These are phyloP conservation scores for Mactromeris polynyma DNA, from an alignment of 2,888 invertebrate species.

Conservation along the genomic window DNA sequence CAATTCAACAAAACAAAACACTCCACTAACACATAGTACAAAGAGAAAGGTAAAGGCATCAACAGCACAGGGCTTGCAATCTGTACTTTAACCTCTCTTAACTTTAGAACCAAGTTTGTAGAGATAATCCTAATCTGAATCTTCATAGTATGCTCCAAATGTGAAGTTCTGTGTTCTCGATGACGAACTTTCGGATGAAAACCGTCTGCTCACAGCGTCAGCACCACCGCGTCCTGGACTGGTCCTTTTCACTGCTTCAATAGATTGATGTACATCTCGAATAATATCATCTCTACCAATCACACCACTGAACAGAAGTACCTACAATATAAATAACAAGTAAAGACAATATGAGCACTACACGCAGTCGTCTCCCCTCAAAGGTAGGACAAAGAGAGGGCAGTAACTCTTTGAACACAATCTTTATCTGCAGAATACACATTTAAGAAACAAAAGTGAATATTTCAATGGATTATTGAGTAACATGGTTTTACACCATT, in stretches of 20 bases:
- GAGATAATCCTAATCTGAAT: slow-evolving; percentile 48
- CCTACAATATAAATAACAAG: slow-evolving; percentile 28
- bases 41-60: neutral
- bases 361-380: neutral
- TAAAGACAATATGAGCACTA: neutral
- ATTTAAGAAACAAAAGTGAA: too few relatives aligned
- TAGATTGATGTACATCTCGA: slow-evolving; percentile 39
- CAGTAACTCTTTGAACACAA: neutral
- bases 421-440: neutral
- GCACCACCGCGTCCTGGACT: neutral
- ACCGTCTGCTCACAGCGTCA: slow-evolving; percentile 25
- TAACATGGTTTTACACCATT: too few relatives aligned
- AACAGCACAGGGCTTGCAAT: neutral
- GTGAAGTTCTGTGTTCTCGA: slow-evolving; percentile 55
- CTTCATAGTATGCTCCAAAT: slow-evolving; percentile 66
- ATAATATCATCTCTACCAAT: slow-evolving; percentile 61
- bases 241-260: slow-evolving; percentile 11
- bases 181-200: slow-evolving; percentile 27
- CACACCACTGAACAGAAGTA: slow-evolving; percentile 61
- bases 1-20: neutral
- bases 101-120: neutral
- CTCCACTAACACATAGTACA: neutral
- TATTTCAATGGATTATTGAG: too few relatives aligned
- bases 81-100: neutral
- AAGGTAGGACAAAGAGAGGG: neutral